These are phyloP conservation scores for Notodromas monacha DNA, from an alignment of 2,888 invertebrate genomes.

Conservation along the genomic window DNA sequence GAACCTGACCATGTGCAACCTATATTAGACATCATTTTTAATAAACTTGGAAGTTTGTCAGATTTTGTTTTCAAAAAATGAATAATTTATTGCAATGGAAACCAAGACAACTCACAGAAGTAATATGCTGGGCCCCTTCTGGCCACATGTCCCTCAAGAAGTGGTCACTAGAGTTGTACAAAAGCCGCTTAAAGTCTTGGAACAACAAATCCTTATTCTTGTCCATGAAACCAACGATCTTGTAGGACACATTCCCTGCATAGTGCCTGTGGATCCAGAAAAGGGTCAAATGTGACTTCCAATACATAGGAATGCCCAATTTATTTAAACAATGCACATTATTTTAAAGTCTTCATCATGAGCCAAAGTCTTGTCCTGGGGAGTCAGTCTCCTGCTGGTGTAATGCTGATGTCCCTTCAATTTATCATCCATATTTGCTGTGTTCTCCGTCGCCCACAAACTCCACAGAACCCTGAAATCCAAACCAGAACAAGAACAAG, in stretches of 20 bases:
- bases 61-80: too few species aligned
- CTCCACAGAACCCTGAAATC: too few species aligned
- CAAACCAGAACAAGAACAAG: too few species aligned
- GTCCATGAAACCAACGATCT: constrained; percentile 62
- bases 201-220: constrained; percentile 88
- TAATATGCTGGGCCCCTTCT: constrained; percentile 64
- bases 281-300: constrained; percentile 12
- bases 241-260: constrained; percentile 82
- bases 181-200: constrained; percentile 75
- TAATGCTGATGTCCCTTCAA: constrained; percentile 57
- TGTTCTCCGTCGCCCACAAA: too few species aligned
- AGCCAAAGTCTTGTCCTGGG: constrained; percentile 40
- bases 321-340: too few species aligned
- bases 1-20: too few species aligned
- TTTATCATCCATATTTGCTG: constrained; percentile 74
- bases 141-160: constrained; percentile 74
- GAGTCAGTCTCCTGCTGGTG: constrained; percentile 33
- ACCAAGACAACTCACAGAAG: constrained; percentile 25
- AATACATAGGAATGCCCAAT: not conserved
- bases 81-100: not conserved
- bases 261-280: constrained; percentile 37
- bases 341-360: constrained; percentile 48
- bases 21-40: too few species aligned
- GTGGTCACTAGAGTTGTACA: constrained; percentile 44
- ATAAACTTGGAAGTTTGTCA: too few species aligned